These are phyloP conservation scores for Desmodus rotundus DNA, from an alignment of 2,113 vertebrate genomes.

Conservation along the genomic window DNA sequence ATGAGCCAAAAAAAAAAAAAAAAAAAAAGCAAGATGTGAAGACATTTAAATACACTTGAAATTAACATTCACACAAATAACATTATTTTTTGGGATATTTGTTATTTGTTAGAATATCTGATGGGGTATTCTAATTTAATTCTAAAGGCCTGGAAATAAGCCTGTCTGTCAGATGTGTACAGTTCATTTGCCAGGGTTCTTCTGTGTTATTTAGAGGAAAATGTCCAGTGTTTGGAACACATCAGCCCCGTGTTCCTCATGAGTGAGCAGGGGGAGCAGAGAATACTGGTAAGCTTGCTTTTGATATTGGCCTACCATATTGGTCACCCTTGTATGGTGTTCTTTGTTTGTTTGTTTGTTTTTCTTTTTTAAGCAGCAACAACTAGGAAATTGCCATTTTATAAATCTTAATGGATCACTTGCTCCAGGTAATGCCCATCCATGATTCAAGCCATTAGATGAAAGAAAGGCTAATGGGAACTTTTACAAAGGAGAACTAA, in stretches of 20 bases:
- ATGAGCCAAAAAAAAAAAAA: conserved; percentile 65
- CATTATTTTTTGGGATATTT: too few species aligned
- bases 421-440: neutral
- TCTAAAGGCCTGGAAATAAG: conserved; percentile 38
- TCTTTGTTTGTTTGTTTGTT: neutral
- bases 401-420: neutral
- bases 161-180: neutral
- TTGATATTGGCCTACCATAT: neutral
- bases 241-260: neutral
- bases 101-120: too few species aligned
- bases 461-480: too few species aligned
- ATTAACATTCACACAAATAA: conserved; percentile 44
- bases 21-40: conserved; percentile 72
- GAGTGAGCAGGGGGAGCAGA: neutral
- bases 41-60: conserved; percentile 60
- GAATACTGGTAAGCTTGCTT: neutral
- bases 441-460: too few species aligned
- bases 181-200: neutral
- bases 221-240: neutral
- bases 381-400: neutral
- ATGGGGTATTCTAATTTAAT: conserved; percentile 32
- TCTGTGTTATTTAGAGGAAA: neutral
- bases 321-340: conserved; percentile 58
- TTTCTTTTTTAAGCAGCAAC: neutral
- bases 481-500: too few species aligned